Base-by-base conservation (phyloP, 2,888 invertebrate genomes). In the Pseudococcus jackbeardsleyi region DNA sequence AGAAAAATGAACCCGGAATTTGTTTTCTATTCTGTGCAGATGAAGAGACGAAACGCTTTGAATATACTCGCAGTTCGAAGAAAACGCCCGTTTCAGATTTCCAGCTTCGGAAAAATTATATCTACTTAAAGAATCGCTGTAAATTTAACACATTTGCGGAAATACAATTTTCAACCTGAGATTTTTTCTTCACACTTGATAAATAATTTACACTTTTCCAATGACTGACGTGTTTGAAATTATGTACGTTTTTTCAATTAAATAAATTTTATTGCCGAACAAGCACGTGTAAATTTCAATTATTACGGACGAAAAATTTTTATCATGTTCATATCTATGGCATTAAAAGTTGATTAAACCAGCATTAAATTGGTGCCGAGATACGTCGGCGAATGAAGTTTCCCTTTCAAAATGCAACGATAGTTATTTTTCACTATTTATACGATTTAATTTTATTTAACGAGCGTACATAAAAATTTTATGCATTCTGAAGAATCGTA, bases 1-100 rank as follows among this genome's bases (percentile, higher is more conserved):
- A 33, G 79, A 46, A 82, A 82, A 82, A 82, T 82, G 26, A 72
- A 72, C 72, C 72, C 72, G 72, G 72, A 72, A 72, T 72, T 72
- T 33, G 72, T 72, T 72, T 72, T 72, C 72, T 26, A 72, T 72
- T 15, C 33, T 72, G 72, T 72, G 39, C 26, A 33, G 26, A 33
- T 33, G 26, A 33, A 33, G 26, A 33, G 26, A 33, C 26, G 8
- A 33, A 15, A 33, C 17, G 72, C 17, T 17, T 46, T 26, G 46
- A 82, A 82, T 82, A 33, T 33, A 33, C 26, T 33, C 26, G 26
- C 15, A 33, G 5, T 72, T 42, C 79, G 79, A 82, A 72, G 33
- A 82, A 82, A 82, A 82, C 79, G 79, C 79, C 79, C 79, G 46
- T 82, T 82, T 46, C 19, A n/a, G 46, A 46, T 72, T 39, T 42